Conservation (phyloP, 2,113 vertebrate species). For the Rhineura floridana region DNA sequence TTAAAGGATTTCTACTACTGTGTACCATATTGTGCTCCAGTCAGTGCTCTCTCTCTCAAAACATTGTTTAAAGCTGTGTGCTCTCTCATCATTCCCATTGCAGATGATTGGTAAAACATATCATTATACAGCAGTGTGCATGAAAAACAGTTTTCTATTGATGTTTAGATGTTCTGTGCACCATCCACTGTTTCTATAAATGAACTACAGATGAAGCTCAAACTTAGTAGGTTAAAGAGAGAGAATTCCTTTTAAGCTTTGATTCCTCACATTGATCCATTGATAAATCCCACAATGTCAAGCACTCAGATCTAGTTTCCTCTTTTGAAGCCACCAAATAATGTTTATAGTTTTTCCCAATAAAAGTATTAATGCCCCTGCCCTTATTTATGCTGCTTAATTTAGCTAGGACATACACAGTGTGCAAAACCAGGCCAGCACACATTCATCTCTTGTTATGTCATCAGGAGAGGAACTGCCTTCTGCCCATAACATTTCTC, state of each 20-base stretch:
- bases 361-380: slow-evolving; percentile 11
- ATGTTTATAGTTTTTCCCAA: slow-evolving; percentile 11
- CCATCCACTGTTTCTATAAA: slow-evolving; percentile 29
- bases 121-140: neutral
- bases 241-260: neutral
- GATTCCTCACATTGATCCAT: neutral
- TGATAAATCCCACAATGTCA: slow-evolving; percentile 8
- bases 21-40: neutral
- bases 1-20: neutral
- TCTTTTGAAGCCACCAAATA: slow-evolving; percentile 1
- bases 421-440: slow-evolving; percentile 7
- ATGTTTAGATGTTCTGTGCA: neutral
- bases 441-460: slow-evolving; percentile 20
- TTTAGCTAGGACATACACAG: slow-evolving; percentile 29
- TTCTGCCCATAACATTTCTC: slow-evolving; percentile 7
- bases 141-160: neutral
- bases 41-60: too few species aligned
- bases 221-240: neutral
- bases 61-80: neutral
- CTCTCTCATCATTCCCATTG: neutral
- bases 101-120: neutral
- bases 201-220: neutral
- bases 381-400: slow-evolving; percentile 28
- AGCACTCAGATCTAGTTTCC: slow-evolving; percentile 3
- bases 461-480: neutral